phyloP scores from a whole-genome alignment of 2,113 vertebrate genomes.

The Crypturellus undulatus region DNA sequence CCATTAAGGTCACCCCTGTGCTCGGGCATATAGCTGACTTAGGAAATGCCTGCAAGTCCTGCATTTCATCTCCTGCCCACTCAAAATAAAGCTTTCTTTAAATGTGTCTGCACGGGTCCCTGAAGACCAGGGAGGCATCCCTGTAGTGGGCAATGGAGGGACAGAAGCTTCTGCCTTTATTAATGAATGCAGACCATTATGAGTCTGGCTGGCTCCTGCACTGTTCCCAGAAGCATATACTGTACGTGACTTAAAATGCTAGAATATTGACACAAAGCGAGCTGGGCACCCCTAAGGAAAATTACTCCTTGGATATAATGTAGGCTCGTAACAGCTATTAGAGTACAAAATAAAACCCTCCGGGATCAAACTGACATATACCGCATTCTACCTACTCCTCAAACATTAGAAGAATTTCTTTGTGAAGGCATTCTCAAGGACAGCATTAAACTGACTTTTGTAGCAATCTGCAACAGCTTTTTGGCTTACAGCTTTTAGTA shows the following conservation, averaged over 20 bases:
- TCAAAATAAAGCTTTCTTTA: conserved; percentile 97
- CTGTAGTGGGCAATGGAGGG: conserved; percentile 94
- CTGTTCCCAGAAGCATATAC: conserved; percentile 97
- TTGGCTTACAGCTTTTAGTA: conserved; percentile 87
- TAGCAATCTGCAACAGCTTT: conserved; percentile 91
- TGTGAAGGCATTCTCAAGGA: conserved; percentile 99
- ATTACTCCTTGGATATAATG: conserved; percentile 99
- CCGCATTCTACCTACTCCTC: conserved; percentile 96
- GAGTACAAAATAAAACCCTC: conserved; percentile 99
- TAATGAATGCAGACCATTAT: conserved; percentile 99
- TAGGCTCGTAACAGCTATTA: conserved; percentile 99
- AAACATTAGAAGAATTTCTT: conserved; percentile 98
- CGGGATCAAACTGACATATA: conserved; percentile 96
- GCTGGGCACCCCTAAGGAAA: conserved; percentile 97
- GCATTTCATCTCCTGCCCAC: conserved; percentile 88
- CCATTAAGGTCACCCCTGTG: conserved; percentile 86
- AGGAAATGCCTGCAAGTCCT: conserved; percentile 88
- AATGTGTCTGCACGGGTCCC: conserved; percentile 91
- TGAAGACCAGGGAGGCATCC: conserved; percentile 90
- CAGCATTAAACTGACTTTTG: conserved; percentile 98
- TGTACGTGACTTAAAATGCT: conserved; percentile 99
- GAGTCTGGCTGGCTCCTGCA: conserved; percentile 98
- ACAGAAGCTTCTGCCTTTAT: conserved; percentile 97
- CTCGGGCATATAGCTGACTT: conserved; percentile 85
- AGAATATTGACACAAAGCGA: conserved; percentile 99